These are phyloP conservation scores for Pygathrix nemaeus DNA, from an alignment of 2,113 vertebrate genomes.

Conservation along the genomic window DNA sequence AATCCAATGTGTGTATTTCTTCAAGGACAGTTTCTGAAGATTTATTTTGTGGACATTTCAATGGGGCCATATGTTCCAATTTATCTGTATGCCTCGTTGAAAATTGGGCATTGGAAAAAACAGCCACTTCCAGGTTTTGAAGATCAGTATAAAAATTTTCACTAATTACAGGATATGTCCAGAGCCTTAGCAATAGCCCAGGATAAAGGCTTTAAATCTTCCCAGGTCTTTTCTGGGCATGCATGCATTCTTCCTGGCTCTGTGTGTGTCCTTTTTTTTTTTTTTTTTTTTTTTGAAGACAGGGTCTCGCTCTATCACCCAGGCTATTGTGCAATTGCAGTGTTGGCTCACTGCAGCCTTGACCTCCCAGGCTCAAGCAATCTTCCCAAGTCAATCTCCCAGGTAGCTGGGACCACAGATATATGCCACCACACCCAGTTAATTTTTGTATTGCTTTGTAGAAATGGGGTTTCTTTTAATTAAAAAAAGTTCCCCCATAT, in stretches of 20 bases:
- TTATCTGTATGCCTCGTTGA: neutral
- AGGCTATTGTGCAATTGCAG: too few relatives aligned
- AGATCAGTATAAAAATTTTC: neutral
- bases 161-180: neutral
- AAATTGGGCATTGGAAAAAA: neutral
- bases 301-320: too few relatives aligned
- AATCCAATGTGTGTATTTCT: neutral
- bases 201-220: neutral
- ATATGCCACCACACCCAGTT: too few relatives aligned
- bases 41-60: neutral
- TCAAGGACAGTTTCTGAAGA: neutral
- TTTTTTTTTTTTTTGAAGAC: too few relatives aligned
- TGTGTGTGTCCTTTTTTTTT: neutral
- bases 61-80: neutral
- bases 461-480: too few relatives aligned
- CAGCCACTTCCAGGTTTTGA: neutral
- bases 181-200: neutral
- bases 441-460: too few relatives aligned
- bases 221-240: neutral
- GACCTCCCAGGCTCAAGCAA: too few relatives aligned
- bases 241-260: neutral
- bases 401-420: too few relatives aligned
- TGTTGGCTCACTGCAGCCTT: too few relatives aligned
- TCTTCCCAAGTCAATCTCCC: too few relatives aligned
- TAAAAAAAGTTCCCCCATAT: neutral